These are phyloP conservation scores for Phlogophora meticulosa DNA, from an alignment of 2,888 invertebrate species.

Conservation along the genomic window DNA sequence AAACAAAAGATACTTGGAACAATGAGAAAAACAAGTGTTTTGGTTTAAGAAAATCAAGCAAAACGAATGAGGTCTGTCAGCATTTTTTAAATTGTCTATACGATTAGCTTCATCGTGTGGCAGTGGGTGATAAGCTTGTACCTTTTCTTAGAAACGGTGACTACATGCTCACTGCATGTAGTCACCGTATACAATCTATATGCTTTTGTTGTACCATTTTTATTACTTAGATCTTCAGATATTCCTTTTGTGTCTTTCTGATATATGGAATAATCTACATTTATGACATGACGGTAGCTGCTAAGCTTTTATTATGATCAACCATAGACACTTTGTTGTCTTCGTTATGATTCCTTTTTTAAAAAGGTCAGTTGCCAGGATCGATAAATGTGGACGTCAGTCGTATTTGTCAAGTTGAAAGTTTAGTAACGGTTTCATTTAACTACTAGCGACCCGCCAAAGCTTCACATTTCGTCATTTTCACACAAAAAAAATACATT, in stretches of 20 bases:
- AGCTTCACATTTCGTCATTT: no score
- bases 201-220: conserved; percentile 16
- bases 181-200: background rate
- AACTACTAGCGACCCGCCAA: no score
- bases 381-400: background rate
- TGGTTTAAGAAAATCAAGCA: conserved; percentile 46
- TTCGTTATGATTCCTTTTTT: background rate
- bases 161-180: no score
- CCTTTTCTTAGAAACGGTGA: conserved; percentile 26
- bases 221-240: conserved; percentile 17
- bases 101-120: conserved; percentile 1
- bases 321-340: background rate
- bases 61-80: conserved; percentile 29
- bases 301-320: background rate
- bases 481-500: no score
- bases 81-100: conserved; percentile 1
- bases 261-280: conserved; percentile 3
- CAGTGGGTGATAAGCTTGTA: conserved; percentile 16
- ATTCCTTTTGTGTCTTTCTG: conserved; percentile 10
- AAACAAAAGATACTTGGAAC: conserved; percentile 65
- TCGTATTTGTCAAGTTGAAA: background rate
- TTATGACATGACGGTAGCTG: background rate
- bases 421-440: background rate
- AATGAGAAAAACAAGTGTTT: conserved; percentile 64
- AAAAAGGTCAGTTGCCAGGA: background rate